Evolutionary conservation across 2,113 vertebrate species (phyloP).

Genomic region (Poeciliopsis occidentalis): DNA sequence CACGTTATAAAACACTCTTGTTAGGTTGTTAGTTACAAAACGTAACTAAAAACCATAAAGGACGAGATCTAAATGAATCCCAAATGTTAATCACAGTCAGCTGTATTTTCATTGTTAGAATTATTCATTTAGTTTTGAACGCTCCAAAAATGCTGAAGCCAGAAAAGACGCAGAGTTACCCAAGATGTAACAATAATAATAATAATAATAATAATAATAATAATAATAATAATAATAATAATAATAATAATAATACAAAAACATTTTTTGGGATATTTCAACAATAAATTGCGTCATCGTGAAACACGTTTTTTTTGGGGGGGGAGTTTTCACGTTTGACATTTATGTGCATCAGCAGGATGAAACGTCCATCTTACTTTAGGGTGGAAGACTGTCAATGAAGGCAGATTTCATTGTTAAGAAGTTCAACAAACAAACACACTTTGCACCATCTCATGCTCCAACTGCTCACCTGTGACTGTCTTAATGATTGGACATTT

Average conservation of each 20-base stretch:
- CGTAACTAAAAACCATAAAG: not conserved
- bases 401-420: no score
- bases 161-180: not conserved
- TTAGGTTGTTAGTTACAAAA: not conserved
- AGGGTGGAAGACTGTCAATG: no score
- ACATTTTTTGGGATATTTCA: not conserved
- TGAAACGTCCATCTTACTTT: no score
- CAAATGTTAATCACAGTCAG: no score
- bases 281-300: not conserved
- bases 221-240: not conserved
- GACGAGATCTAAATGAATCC: no score
- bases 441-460: not conserved
- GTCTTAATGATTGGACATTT: not conserved
- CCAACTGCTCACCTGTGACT: not conserved
- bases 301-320: not conserved
- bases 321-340: not conserved
- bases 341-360: not conserved
- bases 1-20: not conserved
- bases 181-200: not conserved
- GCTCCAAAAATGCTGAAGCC: not conserved
- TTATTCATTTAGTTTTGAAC: not conserved
- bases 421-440: not conserved
- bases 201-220: no score
- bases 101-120: not conserved
- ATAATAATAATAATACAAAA: no score